phyloP scores from a whole-genome alignment of 1,140 invertebrate species.

The Anthonomus grandis region DNA sequence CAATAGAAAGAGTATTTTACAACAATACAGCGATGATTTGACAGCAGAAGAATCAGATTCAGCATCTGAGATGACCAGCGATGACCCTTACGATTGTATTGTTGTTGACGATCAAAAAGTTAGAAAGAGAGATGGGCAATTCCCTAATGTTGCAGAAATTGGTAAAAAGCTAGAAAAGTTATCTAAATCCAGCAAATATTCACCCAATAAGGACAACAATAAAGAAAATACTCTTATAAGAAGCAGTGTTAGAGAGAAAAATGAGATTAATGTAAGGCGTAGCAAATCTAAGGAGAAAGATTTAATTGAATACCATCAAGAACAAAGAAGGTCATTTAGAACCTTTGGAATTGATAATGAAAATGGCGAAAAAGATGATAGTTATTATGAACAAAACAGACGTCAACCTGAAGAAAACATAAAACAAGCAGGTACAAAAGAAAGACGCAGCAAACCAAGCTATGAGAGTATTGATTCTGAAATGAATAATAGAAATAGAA shows the following conservation, averaged over 20 bases:
- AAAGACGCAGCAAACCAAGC: conserved; percentile 48
- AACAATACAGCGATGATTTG: conserved; percentile 63
- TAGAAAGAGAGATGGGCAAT: conserved; percentile 34
- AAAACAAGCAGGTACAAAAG: conserved; percentile 46
- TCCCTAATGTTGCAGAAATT: conserved; percentile 48
- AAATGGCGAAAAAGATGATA: conserved; percentile 47
- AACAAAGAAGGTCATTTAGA: conserved; percentile 38
- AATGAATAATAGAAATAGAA: conserved; percentile 48
- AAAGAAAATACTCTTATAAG: conserved; percentile 9
- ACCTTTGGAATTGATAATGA: conserved; percentile 46
- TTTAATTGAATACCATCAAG: conserved; percentile 34
- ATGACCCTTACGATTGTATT: conserved; percentile 69
- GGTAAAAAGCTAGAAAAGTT: conserved; percentile 53
- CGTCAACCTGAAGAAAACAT: conserved; percentile 33
- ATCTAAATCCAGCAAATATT: conserved; percentile 46
- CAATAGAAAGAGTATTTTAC: conserved; percentile 64
- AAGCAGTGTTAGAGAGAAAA: conserved; percentile 33
- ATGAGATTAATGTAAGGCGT: conserved; percentile 23
- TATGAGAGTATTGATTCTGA: conserved; percentile 45
- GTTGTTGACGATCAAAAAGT: conserved; percentile 66
- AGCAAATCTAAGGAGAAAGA: conserved; percentile 25
- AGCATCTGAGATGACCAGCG: conserved; percentile 63
- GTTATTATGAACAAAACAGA: conserved; percentile 26
- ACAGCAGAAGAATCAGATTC: conserved; percentile 48
- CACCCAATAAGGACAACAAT: conserved; percentile 45